Conservation (phyloP, 2,113 vertebrate species). For the Cacatua alba region DNA sequence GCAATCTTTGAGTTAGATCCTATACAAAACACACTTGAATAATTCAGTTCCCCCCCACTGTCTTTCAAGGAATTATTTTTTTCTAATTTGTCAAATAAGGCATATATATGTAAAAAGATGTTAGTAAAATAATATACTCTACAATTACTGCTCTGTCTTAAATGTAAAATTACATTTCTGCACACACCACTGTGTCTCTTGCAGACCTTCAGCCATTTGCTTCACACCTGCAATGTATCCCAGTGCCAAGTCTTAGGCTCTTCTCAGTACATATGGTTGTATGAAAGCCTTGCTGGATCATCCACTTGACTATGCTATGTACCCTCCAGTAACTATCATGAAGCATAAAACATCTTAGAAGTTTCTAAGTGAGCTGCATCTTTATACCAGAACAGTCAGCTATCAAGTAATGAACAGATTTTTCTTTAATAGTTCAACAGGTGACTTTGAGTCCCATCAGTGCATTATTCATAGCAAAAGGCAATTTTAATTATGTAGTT, state of each 20-base stretch:
- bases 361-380: neutral
- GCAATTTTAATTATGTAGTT: neutral
- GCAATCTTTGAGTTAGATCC: neutral
- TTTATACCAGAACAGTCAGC: neutral
- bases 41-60: neutral
- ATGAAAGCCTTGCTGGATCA: neutral
- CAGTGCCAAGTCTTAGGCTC: neutral
- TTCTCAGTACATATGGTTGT: neutral
- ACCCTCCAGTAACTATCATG: neutral
- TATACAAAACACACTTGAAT: neutral
- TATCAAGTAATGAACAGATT: neutral
- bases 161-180: neutral
- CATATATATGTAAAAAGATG: neutral
- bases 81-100: neutral
- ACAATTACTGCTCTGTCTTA: neutral
- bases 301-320: neutral
- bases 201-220: neutral
- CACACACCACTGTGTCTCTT: neutral
- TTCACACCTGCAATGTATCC: neutral
- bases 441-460: neutral
- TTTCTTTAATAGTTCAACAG: neutral
- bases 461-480: neutral
- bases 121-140: neutral
- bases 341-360: neutral
- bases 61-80: neutral